phyloP scores from a whole-genome alignment of 2,113 vertebrate genomes.

The cattle (Bos taurus) region DNA sequence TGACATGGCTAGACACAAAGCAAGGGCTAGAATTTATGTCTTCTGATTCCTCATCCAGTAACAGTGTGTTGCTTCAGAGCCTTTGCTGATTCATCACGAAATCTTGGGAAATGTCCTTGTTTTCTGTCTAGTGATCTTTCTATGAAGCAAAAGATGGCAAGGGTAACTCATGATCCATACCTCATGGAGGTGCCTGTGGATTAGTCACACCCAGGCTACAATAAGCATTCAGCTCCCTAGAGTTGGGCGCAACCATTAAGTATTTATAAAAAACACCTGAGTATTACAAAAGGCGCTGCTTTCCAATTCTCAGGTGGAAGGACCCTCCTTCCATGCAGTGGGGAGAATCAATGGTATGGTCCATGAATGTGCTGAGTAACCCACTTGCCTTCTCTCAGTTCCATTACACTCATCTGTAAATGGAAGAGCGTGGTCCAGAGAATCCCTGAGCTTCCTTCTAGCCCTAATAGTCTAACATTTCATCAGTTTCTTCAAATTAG shows the following conservation, averaged over 20 bases:
- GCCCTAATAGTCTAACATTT: background rate
- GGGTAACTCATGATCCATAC: background rate
- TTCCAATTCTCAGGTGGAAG: background rate
- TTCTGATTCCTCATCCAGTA: background rate
- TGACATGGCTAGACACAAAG: background rate
- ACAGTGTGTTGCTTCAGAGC: background rate
- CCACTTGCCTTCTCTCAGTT: background rate
- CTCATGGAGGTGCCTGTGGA: background rate
- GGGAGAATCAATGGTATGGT: background rate
- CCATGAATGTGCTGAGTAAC: background rate
- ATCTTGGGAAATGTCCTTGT: slow-evolving; percentile 32
- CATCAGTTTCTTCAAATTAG: background rate
- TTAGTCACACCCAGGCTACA: background rate
- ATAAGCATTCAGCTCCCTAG: background rate
- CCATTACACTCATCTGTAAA: background rate
- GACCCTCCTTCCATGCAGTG: background rate
- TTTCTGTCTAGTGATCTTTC: background rate
- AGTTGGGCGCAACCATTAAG: background rate
- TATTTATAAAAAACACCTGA: background rate
- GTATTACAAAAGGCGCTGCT: background rate
- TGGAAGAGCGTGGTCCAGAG: background rate
- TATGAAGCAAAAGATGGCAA: background rate
- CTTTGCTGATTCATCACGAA: background rate
- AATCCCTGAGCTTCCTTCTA: background rate
- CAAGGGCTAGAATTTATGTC: background rate